phyloP scores from a whole-genome alignment of 2,113 vertebrate species.

The Lonchura striata region DNA sequence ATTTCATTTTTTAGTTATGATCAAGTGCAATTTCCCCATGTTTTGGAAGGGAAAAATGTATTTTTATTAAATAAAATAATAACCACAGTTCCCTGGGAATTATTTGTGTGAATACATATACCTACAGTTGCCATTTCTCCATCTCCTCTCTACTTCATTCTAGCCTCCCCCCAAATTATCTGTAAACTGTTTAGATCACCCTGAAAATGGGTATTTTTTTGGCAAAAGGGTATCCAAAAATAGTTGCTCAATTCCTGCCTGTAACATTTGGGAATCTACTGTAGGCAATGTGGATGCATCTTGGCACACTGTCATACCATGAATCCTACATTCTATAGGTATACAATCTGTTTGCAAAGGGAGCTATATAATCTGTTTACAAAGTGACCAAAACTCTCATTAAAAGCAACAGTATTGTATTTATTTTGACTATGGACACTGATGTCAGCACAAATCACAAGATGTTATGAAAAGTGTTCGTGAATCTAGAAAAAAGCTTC shows the following conservation, averaged over 20 bases:
- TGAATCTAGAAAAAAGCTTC: background rate
- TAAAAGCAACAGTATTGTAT: background rate
- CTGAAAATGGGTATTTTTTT: background rate
- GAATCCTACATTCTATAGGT: background rate
- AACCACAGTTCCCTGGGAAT: background rate
- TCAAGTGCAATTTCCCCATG: background rate
- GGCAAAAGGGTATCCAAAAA: background rate
- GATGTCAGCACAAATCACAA: background rate
- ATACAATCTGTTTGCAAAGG: background rate
- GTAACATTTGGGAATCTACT: background rate
- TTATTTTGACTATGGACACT: background rate
- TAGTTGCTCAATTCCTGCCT: background rate
- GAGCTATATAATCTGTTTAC: background rate
- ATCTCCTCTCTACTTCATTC: background rate
- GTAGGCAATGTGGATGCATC: background rate
- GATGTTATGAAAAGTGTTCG: background rate
- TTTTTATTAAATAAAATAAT: background rate
- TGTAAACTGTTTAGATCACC: background rate
- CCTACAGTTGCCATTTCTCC: background rate
- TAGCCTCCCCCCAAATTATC: background rate
- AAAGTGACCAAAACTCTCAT: background rate
- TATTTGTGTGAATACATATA: background rate
- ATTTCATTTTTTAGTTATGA: background rate
- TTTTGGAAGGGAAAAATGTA: background rate
- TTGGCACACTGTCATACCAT: background rate